Percentiles rank a stretch among this genome's conserved stretches.
phyloP scores from a whole-genome alignment of 2,888 invertebrate genomes.

The Napeogenes inachia region DNA sequence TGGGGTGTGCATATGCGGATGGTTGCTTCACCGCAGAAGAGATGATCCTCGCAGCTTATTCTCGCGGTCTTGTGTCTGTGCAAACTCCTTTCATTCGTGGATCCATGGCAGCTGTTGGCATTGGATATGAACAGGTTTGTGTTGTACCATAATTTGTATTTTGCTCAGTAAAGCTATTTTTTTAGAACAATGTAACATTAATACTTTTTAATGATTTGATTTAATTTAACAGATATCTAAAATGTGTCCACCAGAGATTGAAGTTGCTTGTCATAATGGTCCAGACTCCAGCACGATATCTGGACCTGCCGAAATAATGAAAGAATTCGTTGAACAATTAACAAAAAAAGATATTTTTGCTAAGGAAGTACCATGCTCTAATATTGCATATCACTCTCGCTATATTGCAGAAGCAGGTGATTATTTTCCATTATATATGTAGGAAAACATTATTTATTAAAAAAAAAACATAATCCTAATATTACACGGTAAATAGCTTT shows the following conservation, averaged over 20 bases:
- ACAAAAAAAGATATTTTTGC: conserved; percentile 56
- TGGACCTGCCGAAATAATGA: conserved; percentile 81
- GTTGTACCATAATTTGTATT: not conserved
- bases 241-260: conserved; percentile 75
- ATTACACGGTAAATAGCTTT: no score
- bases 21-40: conserved; percentile 91
- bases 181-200: not conserved
- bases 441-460: no score
- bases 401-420: conserved; percentile 83
- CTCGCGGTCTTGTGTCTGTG: conserved; percentile 85
- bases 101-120: conserved; percentile 92
- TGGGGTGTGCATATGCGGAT: conserved; percentile 97
- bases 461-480: no score
- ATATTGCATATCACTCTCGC: conserved; percentile 92
- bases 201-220: no score
- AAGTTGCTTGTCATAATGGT: conserved; percentile 89
- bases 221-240: conserved; percentile 41
- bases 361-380: conserved; percentile 79
- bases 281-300: conserved; percentile 87
- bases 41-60: conserved; percentile 88
- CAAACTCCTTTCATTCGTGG: conserved; percentile 83
- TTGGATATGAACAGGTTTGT: conserved; percentile 73
- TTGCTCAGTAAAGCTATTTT: not conserved
- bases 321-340: conserved; percentile 74
- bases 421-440: conserved; percentile 8